A percentile compares a stretch with the other conserved stretches of the same genome.
Conservation (phyloP, 2,797 vertebrate genomes). For the Bryconaethiops microstoma region DNA sequence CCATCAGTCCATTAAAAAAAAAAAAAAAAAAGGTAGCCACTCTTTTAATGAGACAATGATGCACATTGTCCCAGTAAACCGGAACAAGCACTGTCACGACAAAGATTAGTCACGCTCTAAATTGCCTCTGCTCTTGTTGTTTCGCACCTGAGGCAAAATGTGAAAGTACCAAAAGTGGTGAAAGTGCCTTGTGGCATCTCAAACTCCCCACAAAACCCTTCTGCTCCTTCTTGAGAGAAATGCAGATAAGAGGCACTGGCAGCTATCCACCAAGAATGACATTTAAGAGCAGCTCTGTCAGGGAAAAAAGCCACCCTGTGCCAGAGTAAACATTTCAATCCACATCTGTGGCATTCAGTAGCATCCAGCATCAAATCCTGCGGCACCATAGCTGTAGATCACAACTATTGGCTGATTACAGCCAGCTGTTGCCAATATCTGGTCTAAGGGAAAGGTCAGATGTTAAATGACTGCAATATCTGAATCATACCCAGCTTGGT, state of each 20-base stretch:
- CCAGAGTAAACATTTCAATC: slow-evolving; percentile 14
- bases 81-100: slow-evolving; percentile 17
- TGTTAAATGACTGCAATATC: slow-evolving; percentile 43
- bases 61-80: slow-evolving; percentile 23
- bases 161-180: slow-evolving; percentile 25
- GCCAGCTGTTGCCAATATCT: slow-evolving; percentile 38
- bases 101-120: slow-evolving; percentile 49
- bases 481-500: slow-evolving; percentile 43
- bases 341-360: slow-evolving; percentile 19
- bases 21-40: no score
- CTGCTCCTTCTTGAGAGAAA: no score
- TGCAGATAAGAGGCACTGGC: no score
- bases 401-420: slow-evolving; percentile 14
- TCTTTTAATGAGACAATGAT: background rate
- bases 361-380: slow-evolving; percentile 2
- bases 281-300: background rate
- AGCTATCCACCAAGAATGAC: no score
- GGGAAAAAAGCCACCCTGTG: slow-evolving; percentile 7
- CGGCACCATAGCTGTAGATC: slow-evolving; percentile 15
- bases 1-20: no score
- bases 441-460: slow-evolving; percentile 28
- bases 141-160: slow-evolving; percentile 41
- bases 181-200: slow-evolving; percentile 20
- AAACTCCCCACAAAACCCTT: background rate
- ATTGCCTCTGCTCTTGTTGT: slow-evolving; percentile 20